phyloP scores from a whole-genome alignment of 2,888 invertebrate genomes.

The Dorcus hopei region DNA sequence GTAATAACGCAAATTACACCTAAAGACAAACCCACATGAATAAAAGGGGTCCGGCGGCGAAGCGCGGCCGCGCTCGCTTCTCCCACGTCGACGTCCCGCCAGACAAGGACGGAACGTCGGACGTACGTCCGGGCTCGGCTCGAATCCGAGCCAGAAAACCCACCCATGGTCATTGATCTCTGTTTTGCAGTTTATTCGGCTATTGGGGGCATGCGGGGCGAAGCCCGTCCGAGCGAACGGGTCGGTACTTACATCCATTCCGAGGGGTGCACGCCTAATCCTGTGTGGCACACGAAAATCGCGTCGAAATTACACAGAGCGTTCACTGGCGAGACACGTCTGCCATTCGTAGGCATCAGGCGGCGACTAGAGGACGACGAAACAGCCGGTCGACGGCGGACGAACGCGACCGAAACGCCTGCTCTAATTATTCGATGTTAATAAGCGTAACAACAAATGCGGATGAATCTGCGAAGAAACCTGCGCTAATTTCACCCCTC shows the following conservation, averaged over 20 bases:
- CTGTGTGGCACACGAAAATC: slow-evolving; percentile 14
- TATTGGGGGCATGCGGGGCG: slow-evolving; percentile 10
- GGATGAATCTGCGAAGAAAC: no score
- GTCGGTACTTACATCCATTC: slow-evolving; percentile 24
- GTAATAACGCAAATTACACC: slow-evolving; percentile 15
- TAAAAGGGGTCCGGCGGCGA: slow-evolving; percentile 9
- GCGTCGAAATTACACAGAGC: slow-evolving; percentile 13
- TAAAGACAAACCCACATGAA: slow-evolving; percentile 19
- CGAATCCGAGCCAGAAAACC: slow-evolving; percentile 41
- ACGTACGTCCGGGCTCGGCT: slow-evolving; percentile 28
- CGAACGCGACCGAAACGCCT: slow-evolving; percentile 14
- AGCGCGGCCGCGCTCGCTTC: not conserved
- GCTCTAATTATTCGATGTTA: no score
- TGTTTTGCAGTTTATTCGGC: slow-evolving; percentile 28
- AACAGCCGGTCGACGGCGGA: slow-evolving; percentile 12
- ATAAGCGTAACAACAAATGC: no score
- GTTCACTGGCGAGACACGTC: slow-evolving; percentile 22
- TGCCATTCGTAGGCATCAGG: slow-evolving; percentile 20
- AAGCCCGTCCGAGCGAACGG: not conserved
- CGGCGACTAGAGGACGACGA: slow-evolving; percentile 19
- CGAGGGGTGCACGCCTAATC: slow-evolving; percentile 13
- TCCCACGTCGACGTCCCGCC: not conserved
- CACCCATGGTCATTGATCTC: slow-evolving; percentile 51
- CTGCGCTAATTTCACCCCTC: no score
- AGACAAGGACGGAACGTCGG: slow-evolving; percentile 19